These are phyloP conservation scores for Hesperia comma DNA, from an alignment of 2,888 invertebrate species.

Conservation along the genomic window DNA sequence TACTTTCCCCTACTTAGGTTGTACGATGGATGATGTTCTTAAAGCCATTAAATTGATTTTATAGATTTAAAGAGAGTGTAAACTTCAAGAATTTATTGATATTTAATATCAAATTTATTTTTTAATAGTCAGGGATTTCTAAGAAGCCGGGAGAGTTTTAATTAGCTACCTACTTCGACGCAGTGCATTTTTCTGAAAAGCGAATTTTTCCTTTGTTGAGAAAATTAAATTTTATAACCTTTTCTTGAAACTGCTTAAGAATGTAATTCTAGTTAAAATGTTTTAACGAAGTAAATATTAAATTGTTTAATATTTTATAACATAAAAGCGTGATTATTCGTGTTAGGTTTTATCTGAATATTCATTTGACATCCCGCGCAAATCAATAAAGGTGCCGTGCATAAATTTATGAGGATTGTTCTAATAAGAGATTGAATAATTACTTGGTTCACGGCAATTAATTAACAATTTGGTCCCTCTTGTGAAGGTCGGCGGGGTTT, in stretches of 20 bases:
- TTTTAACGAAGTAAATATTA: too few relatives aligned
- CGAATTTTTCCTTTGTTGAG: not conserved
- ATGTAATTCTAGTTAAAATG: not conserved
- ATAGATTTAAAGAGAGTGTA: too few relatives aligned
- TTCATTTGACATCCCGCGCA: not conserved
- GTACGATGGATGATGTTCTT: too few relatives aligned
- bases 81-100: too few relatives aligned
- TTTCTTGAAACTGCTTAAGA: not conserved
- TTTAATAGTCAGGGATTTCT: not conserved
- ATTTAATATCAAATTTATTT: too few relatives aligned
- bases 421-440: constrained; percentile 3
- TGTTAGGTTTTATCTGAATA: not conserved
- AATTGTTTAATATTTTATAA: not conserved
- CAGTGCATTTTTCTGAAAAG: not conserved
- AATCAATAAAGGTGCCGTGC: not conserved
- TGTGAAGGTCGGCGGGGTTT: not conserved
- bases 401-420: constrained; percentile 3
- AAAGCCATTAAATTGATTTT: too few relatives aligned
- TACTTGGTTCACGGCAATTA: not conserved
- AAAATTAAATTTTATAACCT: not conserved
- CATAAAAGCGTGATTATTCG: not conserved
- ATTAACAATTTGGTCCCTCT: constrained; percentile 5
- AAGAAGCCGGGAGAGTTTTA: not conserved
- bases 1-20: too few relatives aligned
- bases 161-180: not conserved